Evolutionary conservation across 2,113 vertebrate genomes (phyloP), one percentile per base, ranked within the genome.

Genomic region (Merops nubicus): DNA sequence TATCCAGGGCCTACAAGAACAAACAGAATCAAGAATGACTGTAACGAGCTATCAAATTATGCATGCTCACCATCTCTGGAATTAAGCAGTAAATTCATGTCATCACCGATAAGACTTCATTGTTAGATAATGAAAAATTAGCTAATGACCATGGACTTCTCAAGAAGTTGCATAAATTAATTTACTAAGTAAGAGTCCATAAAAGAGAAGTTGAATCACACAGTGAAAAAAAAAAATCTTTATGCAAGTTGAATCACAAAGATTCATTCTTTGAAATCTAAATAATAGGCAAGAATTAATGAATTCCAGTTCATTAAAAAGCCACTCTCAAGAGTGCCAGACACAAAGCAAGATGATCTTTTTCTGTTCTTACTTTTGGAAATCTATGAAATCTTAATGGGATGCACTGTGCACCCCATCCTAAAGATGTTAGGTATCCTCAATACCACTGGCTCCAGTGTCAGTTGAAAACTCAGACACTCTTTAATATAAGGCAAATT

Each of bases 1-100:
- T 59, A 95, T 99, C 99, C 85, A 99, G 97, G 69, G 99, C 99
- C 99, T 99, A 96, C 3, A 96, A 92, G 82, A 93, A 91, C 56
- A 96, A 92, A 93, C 17, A 92, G 51, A 97, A 94, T 53, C 31
- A 89, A 77, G 28, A 23, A 10, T 75, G 65, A 94, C 63, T 80
- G 45, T 57, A 69, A 72, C 1, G 9, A 95, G 79, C 64, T 84
- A 78, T 34, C 19, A 85, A 91, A 89, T 85, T 77, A 91, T 70
- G 73, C 85, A 95, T 50, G 88, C 43, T 80, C 63, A 83, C 50
- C 64, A 51, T 85, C 57, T 67, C 72, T 57, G 36, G 64, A 85
- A 77, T 59, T 43, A 91, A 94, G 90, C 54, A 54, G 40, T 60
- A 88, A 75, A 83, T 38, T 89, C 56, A 40, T 64, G 79, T 53